phyloP scores from a whole-genome alignment of 2,797 vertebrate genomes.

The Hirundo rustica region DNA sequence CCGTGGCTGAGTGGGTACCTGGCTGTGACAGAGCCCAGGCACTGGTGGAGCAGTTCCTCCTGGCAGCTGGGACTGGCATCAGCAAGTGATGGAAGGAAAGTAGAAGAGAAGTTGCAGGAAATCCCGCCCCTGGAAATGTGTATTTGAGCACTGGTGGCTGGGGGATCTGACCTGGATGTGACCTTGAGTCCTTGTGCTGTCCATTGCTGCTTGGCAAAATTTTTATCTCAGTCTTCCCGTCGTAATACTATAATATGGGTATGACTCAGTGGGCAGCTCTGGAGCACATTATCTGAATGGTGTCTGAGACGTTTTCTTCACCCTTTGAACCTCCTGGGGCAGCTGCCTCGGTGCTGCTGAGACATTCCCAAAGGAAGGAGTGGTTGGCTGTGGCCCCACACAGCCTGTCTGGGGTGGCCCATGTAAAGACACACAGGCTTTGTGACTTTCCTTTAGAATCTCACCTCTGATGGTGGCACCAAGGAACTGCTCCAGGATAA shows the following conservation, averaged over 20 bases:
- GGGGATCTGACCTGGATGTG: background rate
- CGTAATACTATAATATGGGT: background rate
- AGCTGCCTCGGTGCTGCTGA: background rate
- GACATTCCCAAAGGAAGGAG: background rate
- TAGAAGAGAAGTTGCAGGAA: background rate
- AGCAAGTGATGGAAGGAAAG: background rate
- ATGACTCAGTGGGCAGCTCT: background rate
- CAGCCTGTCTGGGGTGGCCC: background rate
- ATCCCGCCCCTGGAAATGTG: background rate
- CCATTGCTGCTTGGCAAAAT: background rate
- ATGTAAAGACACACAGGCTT: background rate
- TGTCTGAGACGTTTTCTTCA: background rate
- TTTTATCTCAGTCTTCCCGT: background rate
- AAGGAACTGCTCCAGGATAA: background rate
- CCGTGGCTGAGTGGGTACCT: rapidly evolving
- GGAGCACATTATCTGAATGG: background rate
- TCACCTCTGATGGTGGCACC: background rate
- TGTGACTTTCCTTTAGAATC: background rate
- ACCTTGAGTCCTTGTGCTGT: background rate
- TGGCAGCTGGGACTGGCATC: background rate
- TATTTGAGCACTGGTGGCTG: background rate
- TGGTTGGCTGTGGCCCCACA: background rate
- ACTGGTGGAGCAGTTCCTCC: background rate
- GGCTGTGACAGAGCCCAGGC: background rate
- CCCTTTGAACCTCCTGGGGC: background rate